Base-by-base conservation (phyloP, 2,797 vertebrate genomes). In the Diceros bicornis region DNA sequence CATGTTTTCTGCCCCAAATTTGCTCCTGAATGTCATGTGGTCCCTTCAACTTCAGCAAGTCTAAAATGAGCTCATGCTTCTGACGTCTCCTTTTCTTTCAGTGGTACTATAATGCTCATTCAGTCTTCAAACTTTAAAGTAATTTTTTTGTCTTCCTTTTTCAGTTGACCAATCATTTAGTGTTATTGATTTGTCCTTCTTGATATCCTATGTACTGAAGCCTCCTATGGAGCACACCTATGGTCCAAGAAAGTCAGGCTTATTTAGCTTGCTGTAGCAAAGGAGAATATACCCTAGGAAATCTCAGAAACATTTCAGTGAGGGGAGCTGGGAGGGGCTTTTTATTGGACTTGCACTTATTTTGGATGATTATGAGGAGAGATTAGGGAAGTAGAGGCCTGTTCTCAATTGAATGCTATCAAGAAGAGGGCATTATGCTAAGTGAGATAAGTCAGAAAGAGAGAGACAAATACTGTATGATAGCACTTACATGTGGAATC, bases 251-350 rank as follows among this genome's bases (percentile, higher is more conserved):
- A 71, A 92, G 57, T 41, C 74, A 64, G 18, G 9, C 68, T 87
- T 96, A 41, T 68, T 88, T 83, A 69, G 23, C 27, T 97, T 94
- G 20, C 66, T 93, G 0, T 41, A 68, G 27, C 41, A 79, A 89
- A 13, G n/a, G 74, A 85, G 29, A 66, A 29, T 4, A 91, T 3
- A 93, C 8, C 8, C 12, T 68, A 68, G 69, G 47, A 93, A 83
- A 74, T 21, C n/a, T 78, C 11, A 69, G 44, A 79, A 85, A 20
- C 27, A 72, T 85, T 85, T 88, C 34, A 69, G 3, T 72, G 7
- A 72, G 17, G 23, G 29, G 34, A 41, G 6, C 68, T 47, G 47
- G 47, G 7, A 52, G 2, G 10, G 4, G 2, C 1, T 74, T 59
- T 37, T 75, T 57, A 52, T 27, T 79, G 52, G 32, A 34, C 37